phyloP scores from a whole-genome alignment of 2,797 vertebrate genomes.

The Poecilia velifera region DNA sequence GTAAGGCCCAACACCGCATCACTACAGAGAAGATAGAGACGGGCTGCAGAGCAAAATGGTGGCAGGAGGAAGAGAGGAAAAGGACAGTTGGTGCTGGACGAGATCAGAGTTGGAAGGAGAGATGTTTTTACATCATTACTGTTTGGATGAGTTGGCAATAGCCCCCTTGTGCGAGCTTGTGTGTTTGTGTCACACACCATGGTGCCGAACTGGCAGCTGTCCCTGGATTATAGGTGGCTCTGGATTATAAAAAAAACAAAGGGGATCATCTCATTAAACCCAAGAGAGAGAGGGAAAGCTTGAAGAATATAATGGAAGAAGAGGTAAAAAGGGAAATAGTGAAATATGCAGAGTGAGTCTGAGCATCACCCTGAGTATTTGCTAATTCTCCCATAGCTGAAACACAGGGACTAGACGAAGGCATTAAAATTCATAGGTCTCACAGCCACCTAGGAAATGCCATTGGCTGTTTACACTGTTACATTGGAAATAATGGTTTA shows the following conservation, averaged over 20 bases:
- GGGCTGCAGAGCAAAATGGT: constrained; percentile 13
- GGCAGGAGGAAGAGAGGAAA: constrained; percentile 6
- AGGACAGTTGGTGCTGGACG: constrained; percentile 17
- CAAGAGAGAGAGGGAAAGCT: constrained; percentile 38
- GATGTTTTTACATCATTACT: constrained; percentile 50
- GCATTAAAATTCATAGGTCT: constrained; percentile 64
- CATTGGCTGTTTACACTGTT: constrained; percentile 67
- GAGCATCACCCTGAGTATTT: constrained; percentile 50
- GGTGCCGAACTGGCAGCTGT: constrained; percentile 53
- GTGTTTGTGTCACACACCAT: constrained; percentile 33
- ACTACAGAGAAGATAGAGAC: constrained; percentile 42
- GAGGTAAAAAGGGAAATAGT: constrained; percentile 23
- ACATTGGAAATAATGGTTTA: constrained; percentile 70
- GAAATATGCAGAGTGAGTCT: constrained; percentile 49
- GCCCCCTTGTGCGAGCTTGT: constrained; percentile 24
- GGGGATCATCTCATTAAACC: constrained; percentile 69
- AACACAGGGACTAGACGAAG: constrained; percentile 37
- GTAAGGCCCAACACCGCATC: constrained; percentile 5
- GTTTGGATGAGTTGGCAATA: constrained; percentile 60
- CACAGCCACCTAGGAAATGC: constrained; percentile 52
- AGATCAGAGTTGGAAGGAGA: constrained; percentile 23
- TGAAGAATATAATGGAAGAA: constrained; percentile 14
- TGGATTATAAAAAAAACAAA: constrained; percentile 40
- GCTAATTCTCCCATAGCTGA: constrained; percentile 56
- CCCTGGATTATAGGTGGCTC: too few relatives aligned